Evolutionary conservation across 2,888 invertebrate species (phyloP).

Genomic region (Leuctra nigra): DNA sequence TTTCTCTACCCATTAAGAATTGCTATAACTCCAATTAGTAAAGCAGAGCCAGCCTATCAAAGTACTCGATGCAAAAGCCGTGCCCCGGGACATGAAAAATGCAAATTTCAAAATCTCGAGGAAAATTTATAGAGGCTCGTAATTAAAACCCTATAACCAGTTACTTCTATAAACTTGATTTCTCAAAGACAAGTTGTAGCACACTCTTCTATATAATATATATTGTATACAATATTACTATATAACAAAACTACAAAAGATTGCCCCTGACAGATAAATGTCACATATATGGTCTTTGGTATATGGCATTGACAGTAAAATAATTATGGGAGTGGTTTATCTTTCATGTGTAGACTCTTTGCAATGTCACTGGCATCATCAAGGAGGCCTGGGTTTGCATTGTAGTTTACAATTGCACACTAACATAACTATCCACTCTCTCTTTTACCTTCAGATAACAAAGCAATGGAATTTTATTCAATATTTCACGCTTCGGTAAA

Average conservation of each 20-base stretch:
- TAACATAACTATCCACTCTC: too few species aligned
- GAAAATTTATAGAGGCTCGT: constrained; percentile 25
- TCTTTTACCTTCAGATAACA: too few species aligned
- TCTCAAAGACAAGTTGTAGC: constrained; percentile 9
- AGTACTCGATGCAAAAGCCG: too few species aligned
- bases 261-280: constrained; percentile 9
- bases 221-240: neutral
- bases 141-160: constrained; percentile 23
- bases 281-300: constrained; percentile 7
- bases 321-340: constrained; percentile 8
- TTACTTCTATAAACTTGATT: constrained; percentile 18
- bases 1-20: constrained; percentile 24
- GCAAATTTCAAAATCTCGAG: constrained; percentile 23
- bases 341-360: constrained; percentile 4
- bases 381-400: constrained; percentile 5
- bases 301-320: constrained; percentile 4
- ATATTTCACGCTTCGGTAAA: too few species aligned
- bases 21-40: constrained; percentile 23
- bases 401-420: too few species aligned
- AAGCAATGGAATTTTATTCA: too few species aligned
- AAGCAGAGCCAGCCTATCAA: too few species aligned
- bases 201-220: constrained; percentile 1
- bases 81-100: too few species aligned
- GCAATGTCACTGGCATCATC: neutral
- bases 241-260: constrained; percentile 1